These are phyloP conservation scores for Phataginus tetradactyla DNA, from an alignment of 2,797 vertebrate genomes.

Conservation along the genomic window DNA sequence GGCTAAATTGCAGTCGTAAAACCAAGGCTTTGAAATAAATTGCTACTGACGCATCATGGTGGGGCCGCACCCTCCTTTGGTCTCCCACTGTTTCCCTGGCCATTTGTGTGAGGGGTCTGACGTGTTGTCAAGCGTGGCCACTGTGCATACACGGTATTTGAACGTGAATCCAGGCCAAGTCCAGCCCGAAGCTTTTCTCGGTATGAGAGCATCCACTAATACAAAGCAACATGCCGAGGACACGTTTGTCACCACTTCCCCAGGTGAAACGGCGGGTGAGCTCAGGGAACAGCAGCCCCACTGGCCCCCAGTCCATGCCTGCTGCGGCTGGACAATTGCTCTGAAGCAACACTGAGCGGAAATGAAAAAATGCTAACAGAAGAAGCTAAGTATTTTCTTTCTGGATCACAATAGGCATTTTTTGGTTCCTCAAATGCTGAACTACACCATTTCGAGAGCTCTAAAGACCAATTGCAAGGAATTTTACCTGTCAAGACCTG, in stretches of 20 bases:
- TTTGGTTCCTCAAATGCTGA: background rate
- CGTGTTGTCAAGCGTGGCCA: conserved; percentile 52
- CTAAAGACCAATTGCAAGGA: background rate
- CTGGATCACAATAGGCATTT: conserved; percentile 22
- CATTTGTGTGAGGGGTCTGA: conserved; percentile 33
- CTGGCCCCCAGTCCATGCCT: conserved; percentile 10
- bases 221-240: conserved; percentile 64
- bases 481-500: conserved; percentile 67
- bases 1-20: conserved; percentile 69
- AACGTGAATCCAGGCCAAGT: conserved; percentile 73
- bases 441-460: background rate
- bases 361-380: background rate
- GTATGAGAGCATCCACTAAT: conserved; percentile 66
- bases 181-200: conserved; percentile 71
- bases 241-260: conserved; percentile 61
- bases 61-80: background rate
- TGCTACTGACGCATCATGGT: background rate
- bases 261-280: conserved; percentile 71
- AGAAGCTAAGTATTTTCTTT: conserved; percentile 1
- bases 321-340: background rate
- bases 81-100: conserved; percentile 56
- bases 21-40: conserved; percentile 53
- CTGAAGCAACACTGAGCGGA: background rate
- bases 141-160: conserved; percentile 45
- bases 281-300: background rate